Evolutionary conservation across 2,888 invertebrate species (phyloP).

Genomic region (Phaonia tiefii): DNA sequence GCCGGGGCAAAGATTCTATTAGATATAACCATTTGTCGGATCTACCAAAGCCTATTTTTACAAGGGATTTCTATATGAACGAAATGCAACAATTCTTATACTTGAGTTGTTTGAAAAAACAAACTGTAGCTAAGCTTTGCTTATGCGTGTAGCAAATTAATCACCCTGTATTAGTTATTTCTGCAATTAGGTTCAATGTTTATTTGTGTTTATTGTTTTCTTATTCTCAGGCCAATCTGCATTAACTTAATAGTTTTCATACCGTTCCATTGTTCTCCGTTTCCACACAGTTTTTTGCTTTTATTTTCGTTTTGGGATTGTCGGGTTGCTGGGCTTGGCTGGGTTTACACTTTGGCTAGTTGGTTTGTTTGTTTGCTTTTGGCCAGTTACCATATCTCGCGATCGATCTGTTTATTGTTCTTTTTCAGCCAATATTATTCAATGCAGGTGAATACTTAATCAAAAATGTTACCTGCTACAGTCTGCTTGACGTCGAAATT

Average conservation of each 20-base stretch:
- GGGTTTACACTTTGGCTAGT: neutral
- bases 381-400: conserved; percentile 10
- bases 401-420: conserved; percentile 53
- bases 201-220: conserved; percentile 8
- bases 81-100: too few relatives aligned
- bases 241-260: conserved; percentile 30
- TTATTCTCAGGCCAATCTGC: conserved; percentile 11
- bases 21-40: too few relatives aligned
- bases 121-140: too few relatives aligned
- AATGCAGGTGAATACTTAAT: conserved; percentile 40
- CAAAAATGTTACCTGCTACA: conserved; percentile 37
- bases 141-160: too few relatives aligned
- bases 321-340: conserved; percentile 3
- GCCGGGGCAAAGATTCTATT: too few relatives aligned
- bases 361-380: conserved; percentile 19
- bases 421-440: conserved; percentile 43
- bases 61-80: too few relatives aligned
- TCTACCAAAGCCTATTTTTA: too few relatives aligned
- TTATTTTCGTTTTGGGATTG: conserved; percentile 2
- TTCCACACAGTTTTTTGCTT: conserved; percentile 2
- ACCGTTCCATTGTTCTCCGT: conserved; percentile 20
- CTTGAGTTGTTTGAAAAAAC: too few relatives aligned
- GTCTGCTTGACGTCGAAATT: neutral
- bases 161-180: neutral
- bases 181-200: neutral